Conservation (phyloP, 1,140 invertebrate species). For the Leptinotarsa undecemlineata region DNA sequence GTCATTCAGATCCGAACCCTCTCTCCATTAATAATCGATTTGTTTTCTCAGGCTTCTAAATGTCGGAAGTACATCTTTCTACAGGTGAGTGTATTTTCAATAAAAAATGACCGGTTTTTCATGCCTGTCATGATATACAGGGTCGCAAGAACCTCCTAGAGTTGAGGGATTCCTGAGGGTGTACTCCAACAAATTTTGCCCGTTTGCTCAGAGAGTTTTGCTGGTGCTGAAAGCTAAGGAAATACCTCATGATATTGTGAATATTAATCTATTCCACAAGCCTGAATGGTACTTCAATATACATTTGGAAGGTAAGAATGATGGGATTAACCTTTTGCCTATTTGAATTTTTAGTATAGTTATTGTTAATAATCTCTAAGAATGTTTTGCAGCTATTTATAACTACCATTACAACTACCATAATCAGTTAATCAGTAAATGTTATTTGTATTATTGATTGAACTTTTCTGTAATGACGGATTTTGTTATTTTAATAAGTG, state of each 20-base stretch:
- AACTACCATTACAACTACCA: no score
- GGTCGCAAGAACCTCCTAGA: constrained; percentile 65
- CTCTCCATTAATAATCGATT: background rate
- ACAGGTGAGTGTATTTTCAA: background rate
- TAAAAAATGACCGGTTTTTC: background rate
- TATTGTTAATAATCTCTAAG: no score
- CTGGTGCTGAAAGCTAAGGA: constrained; percentile 83
- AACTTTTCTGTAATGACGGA: no score
- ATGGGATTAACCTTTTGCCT: no score
- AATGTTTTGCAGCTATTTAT: no score
- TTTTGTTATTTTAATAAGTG: no score
- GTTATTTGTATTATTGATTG: no score
- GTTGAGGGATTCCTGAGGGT: constrained; percentile 71
- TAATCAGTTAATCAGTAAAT: no score
- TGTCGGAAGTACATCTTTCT: background rate
- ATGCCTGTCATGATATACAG: constrained; percentile 54
- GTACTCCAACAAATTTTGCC: constrained; percentile 90
- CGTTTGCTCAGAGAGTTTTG: constrained; percentile 82
- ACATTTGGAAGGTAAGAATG: constrained; percentile 58
- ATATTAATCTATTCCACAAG: constrained; percentile 80
- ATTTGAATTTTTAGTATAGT: no score
- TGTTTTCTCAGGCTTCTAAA: background rate
- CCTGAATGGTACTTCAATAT: constrained; percentile 80
- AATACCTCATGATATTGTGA: constrained; percentile 82
- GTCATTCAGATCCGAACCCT: no score